Base-by-base conservation (phyloP, 2,113 vertebrate genomes). In the Ciconia boyciana region DNA sequence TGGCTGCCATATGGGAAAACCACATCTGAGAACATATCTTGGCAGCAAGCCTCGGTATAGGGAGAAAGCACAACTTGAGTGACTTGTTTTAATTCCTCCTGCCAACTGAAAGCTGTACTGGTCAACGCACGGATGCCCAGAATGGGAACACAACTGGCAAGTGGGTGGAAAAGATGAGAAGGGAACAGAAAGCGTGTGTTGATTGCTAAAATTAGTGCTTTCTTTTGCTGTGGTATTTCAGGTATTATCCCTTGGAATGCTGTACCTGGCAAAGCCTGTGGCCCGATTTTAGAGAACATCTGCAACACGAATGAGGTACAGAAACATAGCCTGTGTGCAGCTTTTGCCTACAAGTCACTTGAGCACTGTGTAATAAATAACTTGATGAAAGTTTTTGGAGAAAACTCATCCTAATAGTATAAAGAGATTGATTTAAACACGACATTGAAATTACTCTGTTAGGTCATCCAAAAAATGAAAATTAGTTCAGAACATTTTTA, bases 161-260 rank as follows among this genome's bases (percentile, higher is more conserved):
- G 83, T 89, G 81, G 96, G 87, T 18, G 72, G 78, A 43, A 78
- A 82, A 93, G 69, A 55, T 57, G 28, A 87, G 65, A 43, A 69
- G 34, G 21, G 36, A 88, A 76, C 29, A 58, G 55, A 76, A 70
- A 29, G 36, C 15, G 9, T 26, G 16, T 36, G 41, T 36, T 20
- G 29, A 24, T 25, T 12, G 43, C 89, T 94, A 65, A 90, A 72
- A 94, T 89, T 7, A 62, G 93, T 61, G 43, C 29, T 83, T 94
- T 62, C 41, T 86, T 90, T 92, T 90, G 75, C 28, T 82, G 69
- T 96, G 89, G 68, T 89, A 39, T 97, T 97, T 43, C 97, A 99
- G 99, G 99, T 94, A 99, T 99, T 79, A 99, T 99, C 95, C 99
- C 99, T 11, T 99, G 99, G 99, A 99, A 98, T 17, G 99, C 99